phyloP scores from a whole-genome alignment of 2,888 invertebrate genomes.

The Polydesmus complanatus region DNA sequence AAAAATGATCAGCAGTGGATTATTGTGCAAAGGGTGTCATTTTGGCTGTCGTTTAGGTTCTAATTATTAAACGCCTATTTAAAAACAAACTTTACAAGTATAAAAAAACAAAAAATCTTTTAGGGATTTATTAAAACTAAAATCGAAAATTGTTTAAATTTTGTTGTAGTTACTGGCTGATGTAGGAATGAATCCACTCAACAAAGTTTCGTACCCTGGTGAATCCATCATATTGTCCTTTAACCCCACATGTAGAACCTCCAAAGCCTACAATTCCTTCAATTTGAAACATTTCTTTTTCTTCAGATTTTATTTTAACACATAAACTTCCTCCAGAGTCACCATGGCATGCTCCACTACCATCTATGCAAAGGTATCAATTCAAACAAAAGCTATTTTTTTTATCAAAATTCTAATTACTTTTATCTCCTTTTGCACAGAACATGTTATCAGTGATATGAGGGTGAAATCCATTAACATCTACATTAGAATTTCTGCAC shows the following conservation, averaged over 20 bases:
- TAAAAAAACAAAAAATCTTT: no score
- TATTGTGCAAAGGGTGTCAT: no score
- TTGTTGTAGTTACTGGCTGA: no score
- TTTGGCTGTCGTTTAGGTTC: no score
- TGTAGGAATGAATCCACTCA: slow-evolving; percentile 15
- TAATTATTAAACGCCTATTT: no score
- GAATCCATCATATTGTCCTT: slow-evolving; percentile 7
- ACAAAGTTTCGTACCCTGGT: slow-evolving; percentile 5
- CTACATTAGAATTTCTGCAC: slow-evolving; percentile 20
- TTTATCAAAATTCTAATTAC: slow-evolving; percentile 1
- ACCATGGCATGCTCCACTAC: neutral
- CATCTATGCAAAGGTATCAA: neutral
- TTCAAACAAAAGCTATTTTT: neutral
- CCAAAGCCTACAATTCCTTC: slow-evolving; percentile 14
- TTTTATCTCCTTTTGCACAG: slow-evolving; percentile 10
- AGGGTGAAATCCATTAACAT: neutral
- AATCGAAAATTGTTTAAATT: no score
- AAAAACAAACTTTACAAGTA: no score
- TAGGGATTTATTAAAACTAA: no score
- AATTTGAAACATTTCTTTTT: neutral
- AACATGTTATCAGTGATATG: slow-evolving; percentile 14
- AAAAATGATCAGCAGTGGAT: no score
- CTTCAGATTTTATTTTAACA: neutral
- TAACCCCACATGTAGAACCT: neutral
- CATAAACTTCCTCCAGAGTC: slow-evolving; percentile 10